Evolutionary conservation across 2,113 vertebrate genomes (phyloP).

Genomic region (Nothobranchius furzeri): DNA sequence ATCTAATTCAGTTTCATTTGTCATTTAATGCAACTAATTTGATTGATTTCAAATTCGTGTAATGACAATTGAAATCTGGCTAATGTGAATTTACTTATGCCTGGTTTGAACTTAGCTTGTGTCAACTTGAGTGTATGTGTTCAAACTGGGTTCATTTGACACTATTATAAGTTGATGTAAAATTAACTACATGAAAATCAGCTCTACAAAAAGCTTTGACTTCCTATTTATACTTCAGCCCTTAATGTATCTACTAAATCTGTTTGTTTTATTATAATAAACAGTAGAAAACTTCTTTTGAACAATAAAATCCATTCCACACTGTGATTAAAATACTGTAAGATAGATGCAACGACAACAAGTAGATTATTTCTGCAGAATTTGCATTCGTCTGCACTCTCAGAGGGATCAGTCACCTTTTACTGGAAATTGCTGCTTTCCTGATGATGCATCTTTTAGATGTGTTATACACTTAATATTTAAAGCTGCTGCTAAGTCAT

Average conservation of each 20-base stretch:
- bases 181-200: too few relatives aligned
- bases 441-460: conserved; percentile 12
- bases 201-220: neutral
- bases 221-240: neutral
- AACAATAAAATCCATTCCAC: too few relatives aligned
- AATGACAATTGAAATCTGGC: too few relatives aligned
- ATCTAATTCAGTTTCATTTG: too few relatives aligned
- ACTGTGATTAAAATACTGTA: too few relatives aligned
- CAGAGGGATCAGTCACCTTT: conserved; percentile 27
- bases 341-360: neutral
- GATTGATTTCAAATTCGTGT: too few relatives aligned
- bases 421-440: conserved; percentile 6
- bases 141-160: too few relatives aligned
- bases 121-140: neutral
- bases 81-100: too few relatives aligned
- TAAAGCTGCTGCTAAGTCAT: neutral
- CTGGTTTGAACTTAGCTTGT: neutral
- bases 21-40: too few relatives aligned
- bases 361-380: conserved; percentile 26
- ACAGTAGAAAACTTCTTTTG: too few relatives aligned
- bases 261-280: neutral
- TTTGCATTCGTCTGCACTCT: conserved; percentile 5
- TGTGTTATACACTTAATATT: neutral
- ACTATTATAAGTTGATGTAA: too few relatives aligned
- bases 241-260: neutral